phyloP scores from a whole-genome alignment of 1,140 invertebrate species.

The Heliothis subflexa region DNA sequence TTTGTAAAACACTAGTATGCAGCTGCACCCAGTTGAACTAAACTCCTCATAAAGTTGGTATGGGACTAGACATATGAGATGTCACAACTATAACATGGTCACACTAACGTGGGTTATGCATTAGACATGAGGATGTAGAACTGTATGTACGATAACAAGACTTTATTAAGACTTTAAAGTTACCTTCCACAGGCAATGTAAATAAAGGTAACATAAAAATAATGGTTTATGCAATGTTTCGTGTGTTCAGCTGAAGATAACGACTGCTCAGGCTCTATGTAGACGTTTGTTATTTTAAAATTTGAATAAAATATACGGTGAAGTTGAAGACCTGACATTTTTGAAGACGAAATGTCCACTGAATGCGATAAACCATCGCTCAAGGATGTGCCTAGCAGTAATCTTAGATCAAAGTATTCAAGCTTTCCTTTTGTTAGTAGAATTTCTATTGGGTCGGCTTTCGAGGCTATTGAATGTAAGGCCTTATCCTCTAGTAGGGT shows the following conservation, averaged over 20 bases:
- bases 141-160: not conserved
- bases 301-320: constrained; percentile 32
- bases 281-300: not conserved
- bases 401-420: constrained; percentile 47
- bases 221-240: not conserved
- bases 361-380: constrained; percentile 24
- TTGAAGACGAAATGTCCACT: constrained; percentile 30
- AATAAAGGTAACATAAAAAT: not conserved
- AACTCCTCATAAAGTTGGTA: too few relatives aligned
- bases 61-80: too few relatives aligned
- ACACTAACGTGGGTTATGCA: too few relatives aligned
- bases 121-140: too few relatives aligned
- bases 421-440: constrained; percentile 42
- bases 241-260: not conserved
- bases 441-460: constrained; percentile 37
- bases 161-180: not conserved
- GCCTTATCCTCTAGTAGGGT: constrained; percentile 38
- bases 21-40: too few relatives aligned
- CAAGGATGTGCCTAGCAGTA: constrained; percentile 31
- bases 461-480: constrained; percentile 43
- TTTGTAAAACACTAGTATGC: too few relatives aligned
- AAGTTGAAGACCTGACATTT: constrained; percentile 11
- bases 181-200: not conserved
- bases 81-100: too few relatives aligned
- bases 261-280: constrained; percentile 1